A percentile compares a stretch with the other conserved stretches of the same genome.
Evolutionary conservation across 2,797 vertebrate species (phyloP).

Genomic region (Rallus crepitans): DNA sequence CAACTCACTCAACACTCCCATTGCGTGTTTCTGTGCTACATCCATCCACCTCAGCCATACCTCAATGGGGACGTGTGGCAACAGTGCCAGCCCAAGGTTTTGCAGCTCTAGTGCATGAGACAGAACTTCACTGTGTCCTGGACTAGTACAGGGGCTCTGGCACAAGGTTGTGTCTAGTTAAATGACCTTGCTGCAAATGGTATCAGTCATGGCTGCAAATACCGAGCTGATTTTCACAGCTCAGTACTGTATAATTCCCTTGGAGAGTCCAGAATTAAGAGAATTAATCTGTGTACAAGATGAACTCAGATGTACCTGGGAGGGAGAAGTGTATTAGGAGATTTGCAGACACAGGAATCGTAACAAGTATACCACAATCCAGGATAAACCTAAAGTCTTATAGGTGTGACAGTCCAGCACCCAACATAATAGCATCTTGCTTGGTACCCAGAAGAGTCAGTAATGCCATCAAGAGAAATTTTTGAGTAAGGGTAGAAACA

Average conservation of each 20-base stretch:
- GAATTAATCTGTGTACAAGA: background rate
- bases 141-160: background rate
- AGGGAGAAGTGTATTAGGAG: background rate
- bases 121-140: background rate
- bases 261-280: background rate
- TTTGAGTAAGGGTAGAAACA: background rate
- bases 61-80: background rate
- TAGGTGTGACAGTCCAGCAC: background rate
- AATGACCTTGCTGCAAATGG: background rate
- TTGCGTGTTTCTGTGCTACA: accelerated
- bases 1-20: background rate
- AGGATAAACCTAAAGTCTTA: background rate
- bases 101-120: background rate
- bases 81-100: background rate
- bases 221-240: background rate
- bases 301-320: background rate
- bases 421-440: background rate
- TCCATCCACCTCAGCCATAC: background rate
- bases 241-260: background rate
- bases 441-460: background rate
- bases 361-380: background rate
- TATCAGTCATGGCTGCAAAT: background rate
- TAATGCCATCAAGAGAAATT: background rate
- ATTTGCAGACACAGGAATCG: background rate
- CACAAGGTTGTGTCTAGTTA: background rate